Evolutionary conservation across 2,888 invertebrate genomes (phyloP).

Genomic region (Cataglyphis albicans): DNA sequence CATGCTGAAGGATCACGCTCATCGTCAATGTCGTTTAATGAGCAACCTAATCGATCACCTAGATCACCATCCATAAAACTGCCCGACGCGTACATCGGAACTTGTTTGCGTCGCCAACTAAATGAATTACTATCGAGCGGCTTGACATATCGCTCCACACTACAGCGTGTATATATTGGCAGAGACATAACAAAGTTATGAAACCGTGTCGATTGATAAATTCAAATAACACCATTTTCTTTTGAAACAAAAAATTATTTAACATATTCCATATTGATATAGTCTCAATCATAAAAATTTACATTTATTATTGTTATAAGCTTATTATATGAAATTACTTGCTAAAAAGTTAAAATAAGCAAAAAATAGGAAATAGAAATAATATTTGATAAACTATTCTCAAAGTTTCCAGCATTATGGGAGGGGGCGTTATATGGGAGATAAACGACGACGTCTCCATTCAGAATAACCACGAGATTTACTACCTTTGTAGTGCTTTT

Average conservation of each 20-base stretch:
- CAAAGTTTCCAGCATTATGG: constrained; percentile 1
- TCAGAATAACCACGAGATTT: constrained; percentile 72
- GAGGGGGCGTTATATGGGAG: constrained; percentile 13
- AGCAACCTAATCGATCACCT: constrained; percentile 34
- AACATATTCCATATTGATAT: not conserved
- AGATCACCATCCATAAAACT: constrained; percentile 13
- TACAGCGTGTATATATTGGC: not conserved
- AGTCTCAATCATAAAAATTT: constrained; percentile 8
- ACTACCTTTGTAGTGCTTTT: constrained; percentile 65
- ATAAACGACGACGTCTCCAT: constrained; percentile 70
- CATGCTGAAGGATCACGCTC: constrained; percentile 10
- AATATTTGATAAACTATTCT: not conserved
- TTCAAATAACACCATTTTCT: constrained; percentile 13
- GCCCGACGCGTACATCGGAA: constrained; percentile 15
- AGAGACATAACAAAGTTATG: constrained; percentile 12
- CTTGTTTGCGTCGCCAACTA: constrained; percentile 24
- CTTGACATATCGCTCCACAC: constrained; percentile 7
- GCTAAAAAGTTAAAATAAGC: not conserved
- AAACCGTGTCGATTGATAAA: not conserved
- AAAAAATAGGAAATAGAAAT: too few species aligned
- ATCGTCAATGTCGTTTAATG: constrained; percentile 14
- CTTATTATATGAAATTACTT: not conserved
- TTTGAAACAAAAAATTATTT: not conserved
- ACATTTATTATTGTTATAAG: not conserved
- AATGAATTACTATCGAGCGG: constrained; percentile 30